Base-by-base conservation (phyloP, 2,888 invertebrate genomes). In the Perizoma flavofasciatum region DNA sequence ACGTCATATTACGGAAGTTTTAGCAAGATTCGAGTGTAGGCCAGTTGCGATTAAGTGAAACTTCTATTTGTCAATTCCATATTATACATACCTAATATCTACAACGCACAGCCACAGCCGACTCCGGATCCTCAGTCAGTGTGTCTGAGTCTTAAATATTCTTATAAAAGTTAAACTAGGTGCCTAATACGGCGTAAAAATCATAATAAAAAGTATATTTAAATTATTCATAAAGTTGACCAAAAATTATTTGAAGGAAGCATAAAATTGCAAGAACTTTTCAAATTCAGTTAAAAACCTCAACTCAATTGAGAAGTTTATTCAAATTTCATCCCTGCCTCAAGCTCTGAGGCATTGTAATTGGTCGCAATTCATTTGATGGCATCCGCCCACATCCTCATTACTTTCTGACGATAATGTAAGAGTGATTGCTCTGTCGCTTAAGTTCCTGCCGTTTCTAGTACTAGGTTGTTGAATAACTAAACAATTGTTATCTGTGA, bases 351-450 rank as follows among this genome's bases (percentile, higher is more conserved):
- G 55, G 40, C 53, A 35, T 47, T 46, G 56, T 57, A 59, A 63
- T 63, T 59, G 61, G 57, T 55, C 41, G 57, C 61, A 61, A 66
- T 61, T 63, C 37, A 63, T 57, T 63, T 52, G 51, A 59, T 61
- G 35, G 33, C 49, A 52, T 54, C 52, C 49, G 11, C 45, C 35
- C 59, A 47, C 35, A 44, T 54, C 46, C 63, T 63, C 59, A 60
- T 62, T 64, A 65, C 67, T 32, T 46, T 34, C 37, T 50, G 50
- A 54, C 41, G 54, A 46, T 59, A 45, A 52, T 50, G 41, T 4
- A 34, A 50, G 50, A 43, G 33, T n/a, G 41, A 50, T 50, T 50
- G 41, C 43, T 50, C 41, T 43, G 43, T 50, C 50, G 43, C 40
- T 10, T 49, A 10, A 49, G 39, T 40, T 47, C 57, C 8, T 40